Conservation (phyloP, 1,140 invertebrate genomes). For the Zaprionus capensis region DNA sequence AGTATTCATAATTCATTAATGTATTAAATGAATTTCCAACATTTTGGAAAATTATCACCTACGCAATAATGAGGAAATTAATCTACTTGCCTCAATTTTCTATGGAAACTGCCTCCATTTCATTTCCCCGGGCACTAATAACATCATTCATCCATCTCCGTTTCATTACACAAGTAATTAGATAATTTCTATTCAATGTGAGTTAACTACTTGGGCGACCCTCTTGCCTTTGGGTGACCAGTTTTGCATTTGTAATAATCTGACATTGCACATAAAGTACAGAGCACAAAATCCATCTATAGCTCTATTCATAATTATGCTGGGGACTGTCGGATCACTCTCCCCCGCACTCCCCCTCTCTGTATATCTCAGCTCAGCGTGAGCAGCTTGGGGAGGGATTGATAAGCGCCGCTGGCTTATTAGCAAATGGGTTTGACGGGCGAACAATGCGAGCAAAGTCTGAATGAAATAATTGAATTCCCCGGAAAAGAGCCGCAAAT, state of each 20-base stretch:
- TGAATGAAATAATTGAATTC: conserved; percentile 30
- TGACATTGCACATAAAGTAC: not conserved
- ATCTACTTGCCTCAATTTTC: not conserved
- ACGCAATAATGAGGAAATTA: too few relatives aligned
- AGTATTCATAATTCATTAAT: too few relatives aligned
- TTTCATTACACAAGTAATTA: not conserved
- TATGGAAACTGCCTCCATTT: not conserved
- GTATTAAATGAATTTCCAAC: too few relatives aligned
- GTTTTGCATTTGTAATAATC: not conserved
- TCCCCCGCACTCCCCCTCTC: not conserved
- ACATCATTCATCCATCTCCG: not conserved
- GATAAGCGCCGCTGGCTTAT: conserved; percentile 24
- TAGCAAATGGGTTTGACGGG: conserved; percentile 18
- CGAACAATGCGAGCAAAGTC: not conserved
- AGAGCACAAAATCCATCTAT: not conserved
- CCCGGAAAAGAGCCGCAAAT: conserved; percentile 1
- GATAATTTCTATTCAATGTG: not conserved
- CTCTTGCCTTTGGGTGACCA: not conserved
- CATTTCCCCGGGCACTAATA: not conserved
- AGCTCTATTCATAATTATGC: conserved; percentile 19
- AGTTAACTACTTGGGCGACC: not conserved
- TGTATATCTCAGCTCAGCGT: not conserved
- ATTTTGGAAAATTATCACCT: too few relatives aligned
- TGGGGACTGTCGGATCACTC: not conserved
- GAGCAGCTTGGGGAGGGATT: not conserved